Base-by-base conservation (phyloP, 1,140 invertebrate species). In the Temnothorax curvispinosus region DNA sequence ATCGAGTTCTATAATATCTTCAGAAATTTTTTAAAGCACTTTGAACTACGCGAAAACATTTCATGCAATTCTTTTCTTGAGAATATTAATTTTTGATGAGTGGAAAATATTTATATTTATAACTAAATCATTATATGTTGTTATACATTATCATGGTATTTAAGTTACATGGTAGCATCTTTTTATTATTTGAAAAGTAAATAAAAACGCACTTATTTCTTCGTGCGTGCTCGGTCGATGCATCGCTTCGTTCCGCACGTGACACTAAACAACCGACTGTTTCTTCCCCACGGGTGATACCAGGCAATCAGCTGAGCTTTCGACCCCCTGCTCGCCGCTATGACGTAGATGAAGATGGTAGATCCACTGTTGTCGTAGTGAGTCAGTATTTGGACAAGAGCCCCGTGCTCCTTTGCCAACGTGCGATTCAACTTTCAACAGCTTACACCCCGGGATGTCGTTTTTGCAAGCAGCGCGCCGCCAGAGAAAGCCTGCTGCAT, bases 321-420 rank as follows among this genome's bases (percentile, higher is more conserved):
- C 87, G 76, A 89, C 60, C 88, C 87, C 67, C 60, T 47, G 56
- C 74, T 60, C 87, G 27, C 47, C 56, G 67, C 50, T 84, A 81
- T 87, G 86, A 88, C 87, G 87, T 56, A 75, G 77, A 82, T 69
- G 87, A 85, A 65, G 81, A 87, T 91, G 58, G 74, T 69, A 64
- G 58, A 91, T 86, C 88, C 86, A 27, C 47, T 94, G 94, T 94
- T 94, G 93, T 94, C 91, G 88, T 87, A 94, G 92, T 95, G 94
- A 95, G 92, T 95, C 94, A 94, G 93, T 94, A 94, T 94, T 94
- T 95, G 92, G 89, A 93, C 87, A 94, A 93, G 92, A 90, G 85
- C 92, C 91, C 88, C 75, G 58, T 62, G 64, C 86, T 69, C 35
- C 64, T 85, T 85, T 32, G 76, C 67, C 88, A 78, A 65, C 50